Base-by-base conservation (phyloP, 1,140 invertebrate species). In the Palaemon carinicauda region DNA sequence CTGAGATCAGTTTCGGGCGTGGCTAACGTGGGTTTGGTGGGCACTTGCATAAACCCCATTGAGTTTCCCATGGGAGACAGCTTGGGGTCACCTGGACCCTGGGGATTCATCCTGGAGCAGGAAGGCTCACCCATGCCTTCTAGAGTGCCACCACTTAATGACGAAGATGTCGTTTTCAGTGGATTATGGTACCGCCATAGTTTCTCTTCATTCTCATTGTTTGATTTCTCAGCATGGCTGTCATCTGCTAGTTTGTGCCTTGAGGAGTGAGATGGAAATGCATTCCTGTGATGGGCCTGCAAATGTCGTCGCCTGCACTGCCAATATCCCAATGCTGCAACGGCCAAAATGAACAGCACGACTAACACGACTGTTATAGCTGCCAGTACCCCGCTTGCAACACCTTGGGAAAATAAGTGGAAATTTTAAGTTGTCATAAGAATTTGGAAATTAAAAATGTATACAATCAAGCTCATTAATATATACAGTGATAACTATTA, bases 121-220 rank as follows among this genome's bases (percentile, higher is more conserved):
- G 87, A 88, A 29, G 87, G 77, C 52, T 80, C 81, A 1, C 21
- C 65, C 41, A 41, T 41, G 5, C 5, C 93, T 93, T 94, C 94
- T 88, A 94, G 94, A 33, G 95, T 90, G 91, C 94, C 92, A 88
- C 94, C 93, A 33, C 21, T 69, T 60, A n/a, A 80, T 29, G 19
- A 82, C 60, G 27, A 80, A 41, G 41, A 41, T 7, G 41, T 87
- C 1, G 90, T 89, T 29, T 90, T 89, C 24, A 91, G 87, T 17
- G 91, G 90, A 87, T 92, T 92, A 51, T 90, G 89, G 74, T 91
- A 91, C 14, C 93, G 94, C 53, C 96, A 93, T 29, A 97, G 92
- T 90, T 97, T 97, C 91, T 97, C 96, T 90, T 97, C 96, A 91
- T 97, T 97, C 90, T 97, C 92, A 91, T 97, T 97, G 90, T 97